Percentiles rank a stretch among this genome's conserved stretches.
These are phyloP conservation scores for Arothron firmamentum DNA, from an alignment of 2,113 vertebrate species.

Conservation along the genomic window DNA sequence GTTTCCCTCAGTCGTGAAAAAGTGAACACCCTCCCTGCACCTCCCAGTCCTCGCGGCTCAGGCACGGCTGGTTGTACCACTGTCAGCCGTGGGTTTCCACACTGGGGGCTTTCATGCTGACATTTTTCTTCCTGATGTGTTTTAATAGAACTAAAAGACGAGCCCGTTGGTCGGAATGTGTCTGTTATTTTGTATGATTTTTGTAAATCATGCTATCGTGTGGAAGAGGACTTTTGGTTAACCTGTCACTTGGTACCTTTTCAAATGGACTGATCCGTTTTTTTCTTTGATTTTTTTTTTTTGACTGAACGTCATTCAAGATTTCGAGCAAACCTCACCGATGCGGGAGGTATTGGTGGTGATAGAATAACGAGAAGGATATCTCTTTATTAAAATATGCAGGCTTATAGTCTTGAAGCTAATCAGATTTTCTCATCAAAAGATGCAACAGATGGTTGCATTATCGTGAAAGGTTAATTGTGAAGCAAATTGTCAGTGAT, in stretches of 20 bases:
- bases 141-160: slow-evolving; percentile 22
- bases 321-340: slow-evolving; percentile 45
- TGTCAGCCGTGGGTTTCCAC: slow-evolving; percentile 38
- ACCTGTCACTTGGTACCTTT: slow-evolving; percentile 46
- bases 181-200: background rate
- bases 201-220: background rate
- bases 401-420: background rate
- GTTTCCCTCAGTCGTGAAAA: slow-evolving; percentile 71
- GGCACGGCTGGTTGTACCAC: slow-evolving; percentile 73
- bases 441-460: slow-evolving; percentile 75
- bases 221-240: background rate
- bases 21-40: slow-evolving; percentile 61
- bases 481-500: background rate
- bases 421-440: background rate
- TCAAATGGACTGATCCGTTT: slow-evolving; percentile 74
- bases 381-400: background rate
- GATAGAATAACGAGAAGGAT: slow-evolving; percentile 1
- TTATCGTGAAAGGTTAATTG: background rate
- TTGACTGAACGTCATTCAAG: slow-evolving; percentile 75
- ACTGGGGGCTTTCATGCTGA: slow-evolving; percentile 3
- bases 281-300: too few relatives aligned
- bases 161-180: background rate
- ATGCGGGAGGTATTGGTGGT: slow-evolving; percentile 1
- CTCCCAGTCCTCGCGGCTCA: slow-evolving; percentile 51
- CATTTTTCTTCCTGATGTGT: background rate